These are phyloP conservation scores for Microtus ochrogaster DNA, from an alignment of 2,113 vertebrate genomes.

Conservation along the genomic window DNA sequence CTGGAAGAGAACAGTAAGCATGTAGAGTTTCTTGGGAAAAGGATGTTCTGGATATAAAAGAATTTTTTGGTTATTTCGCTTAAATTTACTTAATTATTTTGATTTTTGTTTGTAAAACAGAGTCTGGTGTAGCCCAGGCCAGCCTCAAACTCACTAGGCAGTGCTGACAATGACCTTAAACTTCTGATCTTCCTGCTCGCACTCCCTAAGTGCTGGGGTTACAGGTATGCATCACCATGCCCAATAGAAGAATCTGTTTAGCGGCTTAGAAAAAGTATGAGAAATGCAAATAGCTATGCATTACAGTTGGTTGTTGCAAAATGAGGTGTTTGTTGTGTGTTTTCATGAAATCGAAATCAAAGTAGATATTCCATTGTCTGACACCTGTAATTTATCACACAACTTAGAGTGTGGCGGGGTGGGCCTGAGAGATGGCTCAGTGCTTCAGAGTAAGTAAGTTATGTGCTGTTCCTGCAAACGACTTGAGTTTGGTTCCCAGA, in stretches of 20 bases:
- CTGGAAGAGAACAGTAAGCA: neutral
- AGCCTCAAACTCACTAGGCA: neutral
- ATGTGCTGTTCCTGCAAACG: neutral
- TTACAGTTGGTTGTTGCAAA: neutral
- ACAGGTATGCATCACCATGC: neutral
- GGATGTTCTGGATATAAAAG: neutral
- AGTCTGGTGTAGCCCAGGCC: neutral
- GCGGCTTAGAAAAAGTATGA: neutral
- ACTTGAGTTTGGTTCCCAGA: neutral
- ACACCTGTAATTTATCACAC: neutral
- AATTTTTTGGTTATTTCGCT: neutral
- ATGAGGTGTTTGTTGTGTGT: neutral
- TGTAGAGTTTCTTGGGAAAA: neutral
- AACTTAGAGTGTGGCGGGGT: neutral
- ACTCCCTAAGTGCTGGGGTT: too few relatives aligned
- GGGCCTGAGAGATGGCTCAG: neutral
- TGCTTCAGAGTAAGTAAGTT: neutral
- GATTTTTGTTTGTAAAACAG: neutral
- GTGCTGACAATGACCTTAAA: neutral
- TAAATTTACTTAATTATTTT: neutral
- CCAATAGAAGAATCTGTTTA: neutral
- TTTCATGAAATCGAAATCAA: neutral
- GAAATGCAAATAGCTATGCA: neutral
- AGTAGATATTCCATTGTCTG: neutral
- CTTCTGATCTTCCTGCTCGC: neutral